Percentiles rank a stretch among this genome's conserved stretches.
phyloP scores from a whole-genome alignment of 1,140 invertebrate species.

The Cherax destructor region DNA sequence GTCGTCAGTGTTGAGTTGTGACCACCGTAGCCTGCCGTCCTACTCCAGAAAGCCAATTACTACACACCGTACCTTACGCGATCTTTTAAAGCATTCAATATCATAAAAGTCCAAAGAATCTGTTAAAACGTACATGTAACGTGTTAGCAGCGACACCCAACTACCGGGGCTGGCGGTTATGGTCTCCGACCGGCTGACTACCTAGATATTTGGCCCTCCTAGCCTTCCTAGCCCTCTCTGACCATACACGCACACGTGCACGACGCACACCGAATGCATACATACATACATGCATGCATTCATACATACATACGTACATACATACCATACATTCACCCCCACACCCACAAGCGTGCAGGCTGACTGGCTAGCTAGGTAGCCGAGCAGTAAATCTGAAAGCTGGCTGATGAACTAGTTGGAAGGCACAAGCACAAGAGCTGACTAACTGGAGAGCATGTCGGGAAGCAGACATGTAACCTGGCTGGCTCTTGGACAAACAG shows the following conservation, averaged over 20 bases:
- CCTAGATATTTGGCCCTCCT: neutral
- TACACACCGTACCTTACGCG: constrained; percentile 8
- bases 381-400: neutral
- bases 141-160: constrained; percentile 23
- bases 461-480: neutral
- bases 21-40: neutral
- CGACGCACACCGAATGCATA: too few species aligned
- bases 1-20: neutral
- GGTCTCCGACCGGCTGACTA: neutral
- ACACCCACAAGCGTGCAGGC: neutral
- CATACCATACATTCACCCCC: too few species aligned
- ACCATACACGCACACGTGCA: neutral
- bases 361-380: neutral
- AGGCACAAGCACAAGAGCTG: too few species aligned
- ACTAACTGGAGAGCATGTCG: neutral
- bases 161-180: constrained; percentile 6
- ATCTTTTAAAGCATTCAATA: constrained; percentile 17
- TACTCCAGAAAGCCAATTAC: constrained; percentile 19
- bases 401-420: neutral
- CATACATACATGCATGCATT: too few species aligned
- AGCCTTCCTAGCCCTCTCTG: neutral
- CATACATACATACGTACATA: too few species aligned
- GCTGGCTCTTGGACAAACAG: neutral
- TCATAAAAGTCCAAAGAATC: constrained; percentile 39
- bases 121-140: constrained; percentile 37